These are phyloP conservation scores for Coptodon bakossiorum DNA, from an alignment of 2,113 vertebrate genomes.

Conservation along the genomic window DNA sequence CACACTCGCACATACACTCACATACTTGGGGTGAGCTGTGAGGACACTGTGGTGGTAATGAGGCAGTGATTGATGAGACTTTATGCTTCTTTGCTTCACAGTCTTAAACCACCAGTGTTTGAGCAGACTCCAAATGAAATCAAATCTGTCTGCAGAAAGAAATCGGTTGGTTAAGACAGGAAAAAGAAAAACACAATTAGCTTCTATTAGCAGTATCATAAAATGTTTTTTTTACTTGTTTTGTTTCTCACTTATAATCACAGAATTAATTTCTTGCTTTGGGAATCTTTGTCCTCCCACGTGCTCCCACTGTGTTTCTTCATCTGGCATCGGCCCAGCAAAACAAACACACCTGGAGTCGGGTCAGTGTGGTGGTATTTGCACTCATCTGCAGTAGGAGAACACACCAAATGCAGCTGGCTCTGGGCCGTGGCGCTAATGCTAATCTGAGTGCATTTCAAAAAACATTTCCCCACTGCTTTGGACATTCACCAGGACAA, in stretches of 20 bases:
- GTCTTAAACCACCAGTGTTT: constrained; percentile 8
- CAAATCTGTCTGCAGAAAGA: background rate
- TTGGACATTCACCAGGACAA: background rate
- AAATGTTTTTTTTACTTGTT: background rate
- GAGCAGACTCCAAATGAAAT: background rate
- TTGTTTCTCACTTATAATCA: background rate
- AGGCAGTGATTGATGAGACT: constrained; percentile 59
- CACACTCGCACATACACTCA: background rate
- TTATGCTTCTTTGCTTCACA: constrained; percentile 8
- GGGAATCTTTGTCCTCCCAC: background rate
- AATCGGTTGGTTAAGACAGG: background rate
- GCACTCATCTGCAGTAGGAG: background rate
- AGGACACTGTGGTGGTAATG: constrained; percentile 45
- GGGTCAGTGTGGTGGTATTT: background rate
- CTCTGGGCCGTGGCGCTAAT: background rate
- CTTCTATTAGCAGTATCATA: background rate
- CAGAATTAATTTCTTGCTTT: background rate
- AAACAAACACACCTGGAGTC: constrained; percentile 5
- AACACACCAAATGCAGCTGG: background rate
- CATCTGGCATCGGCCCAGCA: background rate
- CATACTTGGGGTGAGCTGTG: background rate
- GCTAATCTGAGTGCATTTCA: background rate
- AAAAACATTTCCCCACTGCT: background rate
- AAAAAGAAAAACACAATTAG: background rate
- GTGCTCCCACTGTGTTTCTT: background rate